These are phyloP conservation scores for Dipodomys merriami DNA, from an alignment of 2,113 vertebrate genomes.

Conservation along the genomic window DNA sequence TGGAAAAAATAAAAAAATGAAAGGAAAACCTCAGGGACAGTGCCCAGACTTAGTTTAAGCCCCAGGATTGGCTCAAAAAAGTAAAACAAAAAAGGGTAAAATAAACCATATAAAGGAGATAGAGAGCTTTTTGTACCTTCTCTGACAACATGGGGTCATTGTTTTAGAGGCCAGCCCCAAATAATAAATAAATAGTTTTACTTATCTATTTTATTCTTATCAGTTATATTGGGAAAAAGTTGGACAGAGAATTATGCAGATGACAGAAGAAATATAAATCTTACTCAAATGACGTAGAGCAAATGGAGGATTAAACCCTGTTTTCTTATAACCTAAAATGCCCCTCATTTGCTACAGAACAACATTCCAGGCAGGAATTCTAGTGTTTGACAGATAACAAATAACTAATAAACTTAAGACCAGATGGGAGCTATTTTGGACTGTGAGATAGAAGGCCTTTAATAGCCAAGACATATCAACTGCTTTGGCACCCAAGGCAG, in stretches of 20 bases:
- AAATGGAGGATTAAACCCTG: neutral
- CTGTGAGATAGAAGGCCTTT: neutral
- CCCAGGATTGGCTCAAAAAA: too few species aligned
- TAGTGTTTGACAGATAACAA: conserved; percentile 63
- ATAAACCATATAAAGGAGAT: too few species aligned
- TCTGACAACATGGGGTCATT: neutral
- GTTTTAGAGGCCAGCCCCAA: neutral
- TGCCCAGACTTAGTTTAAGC: too few species aligned
- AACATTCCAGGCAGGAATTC: conserved; percentile 38
- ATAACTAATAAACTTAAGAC: conserved; percentile 36
- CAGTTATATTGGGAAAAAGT: neutral
- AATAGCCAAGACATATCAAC: conserved; percentile 18
- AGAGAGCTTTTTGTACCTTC: too few species aligned
- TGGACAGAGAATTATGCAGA: neutral
- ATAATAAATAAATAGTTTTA: neutral
- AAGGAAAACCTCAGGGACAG: too few species aligned
- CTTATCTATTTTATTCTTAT: neutral
- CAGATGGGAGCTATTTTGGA: conserved; percentile 60
- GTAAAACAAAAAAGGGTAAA: too few species aligned
- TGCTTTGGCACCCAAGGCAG: conserved; percentile 6
- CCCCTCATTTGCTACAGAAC: conserved; percentile 41
- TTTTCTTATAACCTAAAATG: conserved; percentile 21
- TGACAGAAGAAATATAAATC: neutral
- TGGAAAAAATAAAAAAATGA: too few species aligned
- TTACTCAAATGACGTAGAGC: neutral